Percentiles rank a stretch among this genome's conserved stretches.
These are phyloP conservation scores for Sinocyclocheilus anshuiensis DNA, from an alignment of 2,113 vertebrate genomes.

Conservation along the genomic window DNA sequence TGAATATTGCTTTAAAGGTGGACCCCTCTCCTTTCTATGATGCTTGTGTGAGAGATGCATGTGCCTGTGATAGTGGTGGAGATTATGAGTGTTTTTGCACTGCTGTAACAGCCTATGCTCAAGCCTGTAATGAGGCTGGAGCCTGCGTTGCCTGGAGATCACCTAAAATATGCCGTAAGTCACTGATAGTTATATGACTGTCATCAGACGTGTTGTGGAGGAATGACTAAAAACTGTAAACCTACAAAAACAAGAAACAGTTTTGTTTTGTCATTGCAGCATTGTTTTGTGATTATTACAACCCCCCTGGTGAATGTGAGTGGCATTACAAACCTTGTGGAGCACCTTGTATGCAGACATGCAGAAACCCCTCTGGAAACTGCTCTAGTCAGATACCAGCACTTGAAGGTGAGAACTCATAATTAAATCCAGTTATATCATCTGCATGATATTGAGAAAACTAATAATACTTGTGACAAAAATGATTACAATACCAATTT, in stretches of 20 bases:
- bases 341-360: slow-evolving; percentile 87
- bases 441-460: neutral
- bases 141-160: slow-evolving; percentile 87
- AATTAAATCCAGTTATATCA: neutral
- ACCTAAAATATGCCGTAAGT: slow-evolving; percentile 91
- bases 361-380: slow-evolving; percentile 82
- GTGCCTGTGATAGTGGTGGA: slow-evolving; percentile 90
- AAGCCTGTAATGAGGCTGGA: slow-evolving; percentile 83
- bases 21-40: slow-evolving; percentile 86
- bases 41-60: slow-evolving; percentile 88
- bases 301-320: slow-evolving; percentile 81
- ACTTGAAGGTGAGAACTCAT: slow-evolving; percentile 82
- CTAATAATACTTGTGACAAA: neutral
- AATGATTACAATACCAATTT: neutral
- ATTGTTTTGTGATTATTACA: slow-evolving; percentile 95
- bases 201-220: neutral
- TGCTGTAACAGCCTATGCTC: slow-evolving; percentile 88
- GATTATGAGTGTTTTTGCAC: slow-evolving; percentile 96
- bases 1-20: slow-evolving; percentile 74
- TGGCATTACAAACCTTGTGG: slow-evolving; percentile 95
- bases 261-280: slow-evolving; percentile 70
- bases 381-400: slow-evolving; percentile 78
- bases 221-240: neutral
- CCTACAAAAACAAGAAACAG: neutral
- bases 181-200: neutral